These are phyloP conservation scores for Aleiodes testaceus DNA, from an alignment of 2,888 invertebrate genomes.

Conservation along the genomic window DNA sequence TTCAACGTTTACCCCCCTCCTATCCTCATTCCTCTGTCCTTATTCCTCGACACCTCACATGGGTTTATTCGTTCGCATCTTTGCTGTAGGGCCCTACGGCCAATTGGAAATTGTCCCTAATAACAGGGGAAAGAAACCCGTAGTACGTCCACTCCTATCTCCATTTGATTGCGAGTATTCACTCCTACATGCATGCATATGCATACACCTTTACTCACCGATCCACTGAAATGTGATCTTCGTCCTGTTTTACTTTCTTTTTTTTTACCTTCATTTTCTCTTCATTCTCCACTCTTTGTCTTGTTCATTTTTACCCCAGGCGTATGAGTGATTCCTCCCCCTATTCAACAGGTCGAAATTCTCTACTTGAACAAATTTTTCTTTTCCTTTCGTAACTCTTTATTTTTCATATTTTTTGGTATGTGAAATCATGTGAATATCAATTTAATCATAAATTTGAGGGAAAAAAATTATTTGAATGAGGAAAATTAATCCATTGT, in stretches of 20 bases:
- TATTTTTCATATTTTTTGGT: neutral
- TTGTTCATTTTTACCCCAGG: constrained; percentile 25
- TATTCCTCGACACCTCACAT: constrained; percentile 48
- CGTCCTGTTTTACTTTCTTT: constrained; percentile 25
- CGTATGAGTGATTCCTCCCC: constrained; percentile 14
- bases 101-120: constrained; percentile 73
- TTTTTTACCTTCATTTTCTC: constrained; percentile 37
- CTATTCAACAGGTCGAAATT: constrained; percentile 15
- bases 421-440: neutral
- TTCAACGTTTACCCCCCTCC: constrained; percentile 25
- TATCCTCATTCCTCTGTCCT: constrained; percentile 47
- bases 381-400: neutral
- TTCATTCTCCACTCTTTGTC: constrained; percentile 40
- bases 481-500: too few relatives aligned
- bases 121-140: constrained; percentile 69
- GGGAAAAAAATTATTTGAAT: too few relatives aligned
- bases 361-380: neutral
- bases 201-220: constrained; percentile 44
- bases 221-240: constrained; percentile 33
- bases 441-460: neutral
- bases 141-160: constrained; percentile 66
- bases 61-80: constrained; percentile 48
- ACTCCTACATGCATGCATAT: constrained; percentile 49
- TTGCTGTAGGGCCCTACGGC: constrained; percentile 61
- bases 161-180: constrained; percentile 57